Base-by-base conservation (phyloP, 2,888 invertebrate species). In the Leptinotarsa tumamoca region DNA sequence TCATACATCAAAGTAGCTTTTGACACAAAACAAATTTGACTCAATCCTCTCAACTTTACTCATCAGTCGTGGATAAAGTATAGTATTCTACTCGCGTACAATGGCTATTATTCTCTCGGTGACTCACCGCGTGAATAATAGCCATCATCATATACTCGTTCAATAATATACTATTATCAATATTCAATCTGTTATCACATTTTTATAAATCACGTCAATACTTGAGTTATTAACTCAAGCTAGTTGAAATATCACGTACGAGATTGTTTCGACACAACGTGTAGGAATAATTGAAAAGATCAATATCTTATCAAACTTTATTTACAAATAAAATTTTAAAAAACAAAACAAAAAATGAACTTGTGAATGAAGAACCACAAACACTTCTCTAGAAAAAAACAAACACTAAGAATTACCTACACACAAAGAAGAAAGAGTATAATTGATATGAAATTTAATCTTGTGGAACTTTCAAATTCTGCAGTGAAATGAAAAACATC, bases 281-380 rank as follows among this genome's bases (percentile, higher is more conserved):
- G 21, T 15, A 7, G 5, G 23, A 61, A 43, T 33, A 43, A 63
- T 43, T 33, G 7, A 63, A 63, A 27, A 63, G 2, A 63, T 43
- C n/a, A 52, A 43, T 63, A 63, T 63, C 43, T 27, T 63, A 63
- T 63, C 63, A 63, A 63, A 63, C 63, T 63, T 63, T 63, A 63
- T 63, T 63, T 63, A 63, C 43, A 63, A 63, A 63, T 43, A 17
- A 63, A 63, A 63, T 33, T 7, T 33, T 4, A 63, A n/a, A 43
- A 63, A 63, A 63, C 7, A 63, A 33, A 63, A 63, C 63, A 63
- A 63, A 17, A 63, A 33, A n/a, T 33, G 4, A 63, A 63, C 10
- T 43, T 2, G 43, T 3, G 43, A 13, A 43, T 43, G 43, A 63
- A n/a, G 43, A 17, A 43, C 63, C 15, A 33, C 17, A 17, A 63